Conservation (phyloP, 1,140 invertebrate species). For the Scaptodrosophila lebanonensis region DNA sequence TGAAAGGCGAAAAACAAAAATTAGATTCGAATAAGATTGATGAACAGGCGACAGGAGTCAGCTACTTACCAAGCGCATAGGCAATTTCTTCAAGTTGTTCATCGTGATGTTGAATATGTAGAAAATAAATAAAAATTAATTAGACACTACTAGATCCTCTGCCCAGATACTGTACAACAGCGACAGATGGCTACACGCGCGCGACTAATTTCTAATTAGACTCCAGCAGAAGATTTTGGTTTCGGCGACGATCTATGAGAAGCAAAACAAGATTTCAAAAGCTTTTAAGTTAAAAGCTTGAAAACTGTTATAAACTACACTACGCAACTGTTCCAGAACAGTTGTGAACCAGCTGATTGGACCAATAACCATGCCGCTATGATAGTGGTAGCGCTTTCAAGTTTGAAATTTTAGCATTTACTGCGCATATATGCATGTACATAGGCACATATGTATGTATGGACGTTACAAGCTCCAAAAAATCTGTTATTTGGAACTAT, state of each 20-base stretch:
- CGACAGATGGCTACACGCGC: constrained; percentile 45
- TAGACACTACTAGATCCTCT: constrained; percentile 21
- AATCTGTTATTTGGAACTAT: no score
- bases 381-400: no score
- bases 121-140: constrained; percentile 28
- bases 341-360: no score
- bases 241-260: constrained; percentile 24
- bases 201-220: constrained; percentile 52
- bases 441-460: no score
- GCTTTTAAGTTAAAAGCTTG: constrained; percentile 22
- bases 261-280: constrained; percentile 47
- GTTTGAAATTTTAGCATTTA: constrained; percentile 11
- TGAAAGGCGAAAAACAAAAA: constrained; percentile 9
- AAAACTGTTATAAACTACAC: background rate
- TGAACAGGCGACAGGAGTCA: constrained; percentile 26
- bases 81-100: constrained; percentile 73
- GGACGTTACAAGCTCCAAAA: no score
- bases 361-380: no score
- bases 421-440: background rate
- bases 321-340: constrained; percentile 9
- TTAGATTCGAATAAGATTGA: constrained; percentile 2
- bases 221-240: constrained; percentile 36
- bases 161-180: constrained; percentile 28
- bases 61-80: constrained; percentile 66
- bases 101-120: constrained; percentile 55